Conservation (phyloP, 2,113 vertebrate species). For the Dromiciops gliroides region DNA sequence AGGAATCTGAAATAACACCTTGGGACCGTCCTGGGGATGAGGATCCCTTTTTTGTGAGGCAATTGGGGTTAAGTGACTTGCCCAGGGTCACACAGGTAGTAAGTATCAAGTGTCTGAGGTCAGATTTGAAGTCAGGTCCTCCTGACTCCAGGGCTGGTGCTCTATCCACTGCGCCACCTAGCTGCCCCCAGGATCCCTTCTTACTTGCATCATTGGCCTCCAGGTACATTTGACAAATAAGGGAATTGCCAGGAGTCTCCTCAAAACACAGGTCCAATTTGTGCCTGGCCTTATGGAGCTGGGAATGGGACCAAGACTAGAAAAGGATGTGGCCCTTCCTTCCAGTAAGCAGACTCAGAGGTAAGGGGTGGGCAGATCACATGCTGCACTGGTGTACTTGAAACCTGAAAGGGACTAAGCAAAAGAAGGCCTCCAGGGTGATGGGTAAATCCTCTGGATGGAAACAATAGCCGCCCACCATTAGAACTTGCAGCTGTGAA, state of each 20-base stretch:
- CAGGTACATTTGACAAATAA: not conserved
- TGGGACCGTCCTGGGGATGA: not conserved
- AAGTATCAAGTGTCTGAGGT: no score
- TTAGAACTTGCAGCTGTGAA: no score
- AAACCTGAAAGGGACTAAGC: not conserved
- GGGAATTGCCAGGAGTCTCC: not conserved
- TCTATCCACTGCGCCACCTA: no score
- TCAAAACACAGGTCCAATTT: not conserved
- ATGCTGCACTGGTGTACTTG: not conserved
- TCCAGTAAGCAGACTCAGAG: not conserved
- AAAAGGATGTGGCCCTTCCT: not conserved
- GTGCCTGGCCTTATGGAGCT: not conserved
- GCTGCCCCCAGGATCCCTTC: not conserved
- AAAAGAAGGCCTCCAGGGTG: no score
- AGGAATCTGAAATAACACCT: constrained; percentile 78
- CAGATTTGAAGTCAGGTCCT: no score
- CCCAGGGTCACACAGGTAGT: no score
- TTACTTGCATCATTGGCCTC: not conserved
- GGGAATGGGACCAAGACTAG: not conserved
- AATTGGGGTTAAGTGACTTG: no score
- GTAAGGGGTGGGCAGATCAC: not conserved
- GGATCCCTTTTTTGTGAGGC: not conserved
- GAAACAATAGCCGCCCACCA: no score
- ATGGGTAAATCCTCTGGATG: no score
- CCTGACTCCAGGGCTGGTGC: no score